These are phyloP conservation scores for Ficedula albicollis DNA, from an alignment of 2,797 vertebrate species.

Conservation along the genomic window DNA sequence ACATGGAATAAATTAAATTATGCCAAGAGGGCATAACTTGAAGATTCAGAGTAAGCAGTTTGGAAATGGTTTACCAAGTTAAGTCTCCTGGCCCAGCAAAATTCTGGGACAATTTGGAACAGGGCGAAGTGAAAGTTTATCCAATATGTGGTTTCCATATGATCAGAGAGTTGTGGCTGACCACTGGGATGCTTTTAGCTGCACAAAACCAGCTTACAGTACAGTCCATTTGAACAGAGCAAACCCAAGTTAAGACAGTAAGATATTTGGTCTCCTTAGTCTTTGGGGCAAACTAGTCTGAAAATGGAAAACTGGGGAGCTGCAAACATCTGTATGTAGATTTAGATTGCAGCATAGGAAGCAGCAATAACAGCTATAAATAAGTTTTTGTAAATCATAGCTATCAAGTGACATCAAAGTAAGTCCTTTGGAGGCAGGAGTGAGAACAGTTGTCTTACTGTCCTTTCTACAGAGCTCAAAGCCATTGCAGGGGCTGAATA, in stretches of 20 bases:
- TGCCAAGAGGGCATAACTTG: not conserved
- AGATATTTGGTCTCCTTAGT: not conserved
- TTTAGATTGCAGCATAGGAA: not conserved
- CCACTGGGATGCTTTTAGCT: not conserved
- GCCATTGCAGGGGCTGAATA: not conserved
- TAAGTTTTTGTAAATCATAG: not conserved
- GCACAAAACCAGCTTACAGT: not conserved
- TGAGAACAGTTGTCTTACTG: not conserved
- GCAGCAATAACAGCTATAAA: not conserved
- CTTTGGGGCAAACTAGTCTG: not conserved
- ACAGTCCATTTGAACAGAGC: not conserved
- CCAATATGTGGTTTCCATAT: rapidly evolving
- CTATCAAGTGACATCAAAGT: not conserved
- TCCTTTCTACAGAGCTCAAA: not conserved
- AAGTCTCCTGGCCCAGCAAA: not conserved
- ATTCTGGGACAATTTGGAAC: not conserved
- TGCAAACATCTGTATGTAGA: not conserved
- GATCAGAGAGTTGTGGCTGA: not conserved
- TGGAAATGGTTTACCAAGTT: not conserved
- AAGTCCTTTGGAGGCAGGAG: not conserved
- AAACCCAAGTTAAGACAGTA: not conserved
- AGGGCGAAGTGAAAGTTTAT: not conserved
- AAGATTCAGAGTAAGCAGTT: not conserved
- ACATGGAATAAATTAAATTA: not conserved
- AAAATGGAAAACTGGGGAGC: not conserved